These are phyloP conservation scores for Trachelus stipa DNA, from an alignment of 2,888 invertebrate genomes.

Conservation along the genomic window DNA sequence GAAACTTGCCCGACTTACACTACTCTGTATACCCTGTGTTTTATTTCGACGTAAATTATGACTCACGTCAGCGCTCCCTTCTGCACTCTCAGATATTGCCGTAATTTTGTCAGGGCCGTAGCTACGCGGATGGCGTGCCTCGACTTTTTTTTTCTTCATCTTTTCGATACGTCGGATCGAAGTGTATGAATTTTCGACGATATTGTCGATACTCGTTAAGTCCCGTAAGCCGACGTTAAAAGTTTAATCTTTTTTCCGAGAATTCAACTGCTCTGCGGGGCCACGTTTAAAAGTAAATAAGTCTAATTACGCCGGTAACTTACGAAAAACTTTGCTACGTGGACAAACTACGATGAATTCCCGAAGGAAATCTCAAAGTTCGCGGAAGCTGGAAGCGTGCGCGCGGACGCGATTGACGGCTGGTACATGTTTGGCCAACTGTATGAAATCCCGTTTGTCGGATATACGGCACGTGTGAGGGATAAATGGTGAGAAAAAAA, in stretches of 20 bases:
- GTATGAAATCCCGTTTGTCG: neutral
- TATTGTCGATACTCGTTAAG: neutral
- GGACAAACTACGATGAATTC: neutral
- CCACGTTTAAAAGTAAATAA: neutral
- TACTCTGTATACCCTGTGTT: neutral
- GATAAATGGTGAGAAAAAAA: neutral
- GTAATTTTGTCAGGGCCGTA: neutral
- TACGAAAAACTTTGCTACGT: neutral
- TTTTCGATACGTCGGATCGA: too few relatives aligned
- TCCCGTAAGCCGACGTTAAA: too few relatives aligned
- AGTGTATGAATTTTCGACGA: neutral
- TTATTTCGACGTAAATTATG: neutral
- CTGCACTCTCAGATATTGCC: neutral
- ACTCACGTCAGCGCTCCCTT: neutral
- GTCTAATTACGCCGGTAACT: neutral
- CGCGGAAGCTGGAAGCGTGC: neutral
- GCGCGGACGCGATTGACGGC: neutral
- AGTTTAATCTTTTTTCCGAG: neutral
- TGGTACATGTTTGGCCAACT: neutral
- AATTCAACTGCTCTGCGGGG: neutral
- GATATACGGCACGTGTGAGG: neutral
- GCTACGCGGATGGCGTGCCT: neutral
- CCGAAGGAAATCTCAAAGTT: slow-evolving; percentile 2
- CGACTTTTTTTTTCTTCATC: neutral
- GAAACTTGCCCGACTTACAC: neutral